Evolutionary conservation across 2,113 vertebrate genomes (phyloP).

Genomic region (Microtus montanus): DNA sequence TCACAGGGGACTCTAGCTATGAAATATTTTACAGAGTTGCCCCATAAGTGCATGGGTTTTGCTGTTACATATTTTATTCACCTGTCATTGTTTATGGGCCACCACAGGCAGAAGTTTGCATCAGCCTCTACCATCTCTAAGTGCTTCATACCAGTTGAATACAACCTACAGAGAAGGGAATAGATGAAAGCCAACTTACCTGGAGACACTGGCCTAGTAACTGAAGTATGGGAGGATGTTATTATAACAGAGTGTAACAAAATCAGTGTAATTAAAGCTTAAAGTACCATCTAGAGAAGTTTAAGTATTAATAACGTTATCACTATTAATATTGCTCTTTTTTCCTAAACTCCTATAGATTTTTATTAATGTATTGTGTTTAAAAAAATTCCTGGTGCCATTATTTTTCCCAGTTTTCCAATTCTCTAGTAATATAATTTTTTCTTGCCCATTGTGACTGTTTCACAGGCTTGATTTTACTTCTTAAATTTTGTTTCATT

Average conservation of each 20-base stretch:
- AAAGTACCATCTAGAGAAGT: background rate
- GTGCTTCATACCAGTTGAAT: background rate
- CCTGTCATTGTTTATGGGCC: background rate
- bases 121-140: background rate
- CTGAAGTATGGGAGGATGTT: fast-evolving
- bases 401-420: background rate
- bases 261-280: background rate
- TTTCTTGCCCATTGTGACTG: background rate
- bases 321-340: background rate
- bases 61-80: fast-evolving
- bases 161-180: background rate
- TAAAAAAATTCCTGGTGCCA: background rate
- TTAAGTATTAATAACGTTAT: background rate
- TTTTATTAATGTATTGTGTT: background rate
- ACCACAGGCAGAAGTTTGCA: background rate
- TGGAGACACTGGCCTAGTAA: no score
- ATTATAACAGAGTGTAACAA: background rate
- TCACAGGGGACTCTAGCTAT: background rate
- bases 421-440: background rate
- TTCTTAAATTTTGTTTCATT: background rate
- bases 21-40: background rate
- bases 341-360: background rate
- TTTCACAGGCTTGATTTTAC: background rate
- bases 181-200: no score
- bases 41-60: background rate